Conservation (phyloP, 2,797 vertebrate species). For the Gymnoscopelus microlampas region DNA sequence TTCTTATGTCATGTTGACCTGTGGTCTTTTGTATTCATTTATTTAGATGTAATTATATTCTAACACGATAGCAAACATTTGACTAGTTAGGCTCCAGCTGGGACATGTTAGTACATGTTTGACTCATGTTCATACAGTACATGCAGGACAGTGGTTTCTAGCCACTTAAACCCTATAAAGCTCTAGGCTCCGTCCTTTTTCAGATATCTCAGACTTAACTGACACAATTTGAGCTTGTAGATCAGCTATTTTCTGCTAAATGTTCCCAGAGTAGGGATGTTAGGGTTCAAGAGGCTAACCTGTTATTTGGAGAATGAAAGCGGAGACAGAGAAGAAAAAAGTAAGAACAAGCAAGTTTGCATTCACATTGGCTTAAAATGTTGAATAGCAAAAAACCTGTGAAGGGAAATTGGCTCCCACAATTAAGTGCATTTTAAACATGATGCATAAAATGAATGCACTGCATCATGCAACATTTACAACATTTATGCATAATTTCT, state of each 20-base stretch:
- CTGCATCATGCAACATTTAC: too few relatives aligned
- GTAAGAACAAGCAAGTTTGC: conserved; percentile 14
- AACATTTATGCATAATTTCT: too few relatives aligned
- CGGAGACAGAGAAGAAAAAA: conserved; percentile 15
- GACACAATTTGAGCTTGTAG: neutral
- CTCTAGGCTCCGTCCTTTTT: too few relatives aligned
- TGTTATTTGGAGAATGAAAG: conserved; percentile 35
- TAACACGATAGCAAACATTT: conserved; percentile 2
- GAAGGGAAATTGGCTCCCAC: neutral
- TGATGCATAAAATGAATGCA: neutral
- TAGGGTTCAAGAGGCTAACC: conserved; percentile 7
- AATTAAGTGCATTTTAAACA: neutral
- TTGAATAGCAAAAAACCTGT: neutral
- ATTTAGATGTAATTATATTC: neutral
- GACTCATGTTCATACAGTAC: conserved; percentile 6
- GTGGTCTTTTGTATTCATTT: conserved; percentile 6
- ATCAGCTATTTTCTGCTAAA: too few relatives aligned
- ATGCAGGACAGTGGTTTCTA: conserved; percentile 35
- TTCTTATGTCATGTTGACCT: neutral
- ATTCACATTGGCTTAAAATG: conserved; percentile 39
- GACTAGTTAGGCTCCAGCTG: neutral
- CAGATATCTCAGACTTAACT: too few relatives aligned
- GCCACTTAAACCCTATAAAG: neutral
- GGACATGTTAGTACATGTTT: neutral
- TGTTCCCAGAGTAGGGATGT: too few relatives aligned